Base-by-base conservation (phyloP, 2,113 vertebrate genomes). In the Cavia aperea region DNA sequence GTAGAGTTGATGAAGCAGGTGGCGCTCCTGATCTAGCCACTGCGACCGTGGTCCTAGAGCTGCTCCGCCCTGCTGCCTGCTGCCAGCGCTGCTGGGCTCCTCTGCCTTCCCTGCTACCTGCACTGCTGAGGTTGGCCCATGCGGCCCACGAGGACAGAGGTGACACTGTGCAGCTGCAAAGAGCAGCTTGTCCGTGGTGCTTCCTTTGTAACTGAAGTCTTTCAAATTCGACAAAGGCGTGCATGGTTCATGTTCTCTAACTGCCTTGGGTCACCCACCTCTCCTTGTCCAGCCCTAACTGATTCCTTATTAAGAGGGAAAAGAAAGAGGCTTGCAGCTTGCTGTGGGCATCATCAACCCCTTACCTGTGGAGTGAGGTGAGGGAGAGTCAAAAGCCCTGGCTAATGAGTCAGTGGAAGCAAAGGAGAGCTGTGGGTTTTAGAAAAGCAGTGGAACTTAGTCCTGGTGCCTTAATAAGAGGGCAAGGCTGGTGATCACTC, bases 191-290 rank as follows among this genome's bases (percentile, higher is more conserved):
- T 93, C 96, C 93, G 92, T 96, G 95, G 92, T 91, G 97, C 96
- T 97, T 90, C 96, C 97, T 97, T 97, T 97, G 95, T 98, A 97
- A 97, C 97, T 95, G 93, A 94, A 96, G 95, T 91, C 89, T 97
- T 98, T 97, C 97, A 98, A 97, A 72, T 93, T 96, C 94, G 95
- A 68, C 97, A 79, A 97, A 97, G 94, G 95, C 94, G 89, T 97
- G 94, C 96, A 92, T 95, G 95, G 96, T 95, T 96, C 91, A 92
- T 93, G 94, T 96, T 96, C 96, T 96, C 97, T 97, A 97, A 97
- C 96, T 95, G 95, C 96, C 96, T 97, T 96, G 97, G 98, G 98
- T 98, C 98, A 98, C 97, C 39, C 3, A 3, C 39, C 39, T 39
- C 39, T 39, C 39, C 39, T 39, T 39, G 39, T 39, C 39, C 39